These are phyloP conservation scores for Burhinus oedicnemus DNA, from an alignment of 2,113 vertebrate genomes.

Conservation along the genomic window DNA sequence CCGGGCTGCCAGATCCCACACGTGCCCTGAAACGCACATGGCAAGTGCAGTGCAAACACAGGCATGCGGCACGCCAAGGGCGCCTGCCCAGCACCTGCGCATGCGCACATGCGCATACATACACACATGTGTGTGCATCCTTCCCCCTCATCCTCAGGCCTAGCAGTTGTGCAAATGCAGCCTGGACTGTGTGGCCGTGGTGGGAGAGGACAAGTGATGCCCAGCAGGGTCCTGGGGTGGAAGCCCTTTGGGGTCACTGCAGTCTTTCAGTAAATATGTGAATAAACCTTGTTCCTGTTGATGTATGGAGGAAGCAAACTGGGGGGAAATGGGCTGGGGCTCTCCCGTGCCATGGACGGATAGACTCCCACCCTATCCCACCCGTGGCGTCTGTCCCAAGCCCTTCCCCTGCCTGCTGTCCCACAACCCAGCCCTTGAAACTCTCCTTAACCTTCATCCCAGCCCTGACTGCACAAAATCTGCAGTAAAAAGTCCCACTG, in stretches of 20 bases:
- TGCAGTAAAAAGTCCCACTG: background rate
- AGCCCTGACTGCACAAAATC: background rate
- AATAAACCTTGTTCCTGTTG: background rate
- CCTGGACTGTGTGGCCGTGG: accelerated
- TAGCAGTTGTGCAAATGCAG: accelerated
- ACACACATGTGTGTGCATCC: accelerated
- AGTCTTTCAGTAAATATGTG: background rate
- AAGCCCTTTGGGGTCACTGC: background rate
- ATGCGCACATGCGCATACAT: accelerated
- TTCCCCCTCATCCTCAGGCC: background rate
- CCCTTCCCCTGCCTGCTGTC: background rate
- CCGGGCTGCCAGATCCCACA: background rate
- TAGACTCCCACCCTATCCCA: background rate
- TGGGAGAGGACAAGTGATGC: background rate
- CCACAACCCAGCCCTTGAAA: background rate
- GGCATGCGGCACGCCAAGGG: accelerated
- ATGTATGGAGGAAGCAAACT: background rate
- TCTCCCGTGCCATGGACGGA: background rate
- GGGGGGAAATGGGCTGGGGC: background rate
- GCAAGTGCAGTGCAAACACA: background rate
- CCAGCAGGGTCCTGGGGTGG: accelerated
- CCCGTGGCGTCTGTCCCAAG: background rate
- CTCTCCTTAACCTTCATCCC: background rate
- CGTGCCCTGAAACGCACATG: background rate
- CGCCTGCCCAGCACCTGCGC: accelerated